Evolutionary conservation across 1,140 invertebrate species (phyloP).

Genomic region (Heterodera carotae): DNA sequence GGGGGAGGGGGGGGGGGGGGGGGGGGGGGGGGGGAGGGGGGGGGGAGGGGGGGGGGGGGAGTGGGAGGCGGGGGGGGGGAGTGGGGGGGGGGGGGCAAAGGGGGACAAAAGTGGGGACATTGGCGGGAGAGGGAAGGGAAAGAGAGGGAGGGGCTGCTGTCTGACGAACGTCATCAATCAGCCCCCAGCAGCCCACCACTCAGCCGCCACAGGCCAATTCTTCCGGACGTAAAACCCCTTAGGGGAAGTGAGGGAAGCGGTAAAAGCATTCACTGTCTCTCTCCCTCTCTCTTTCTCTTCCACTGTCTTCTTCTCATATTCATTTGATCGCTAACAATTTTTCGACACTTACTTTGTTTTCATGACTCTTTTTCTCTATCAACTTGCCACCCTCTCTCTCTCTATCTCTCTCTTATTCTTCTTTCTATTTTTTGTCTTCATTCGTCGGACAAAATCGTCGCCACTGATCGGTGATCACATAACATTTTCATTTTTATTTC

Average conservation of each 20-base stretch:
- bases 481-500: neutral
- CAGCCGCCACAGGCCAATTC: neutral
- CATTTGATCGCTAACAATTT: neutral
- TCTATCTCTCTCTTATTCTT: neutral
- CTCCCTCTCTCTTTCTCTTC: neutral
- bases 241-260: neutral
- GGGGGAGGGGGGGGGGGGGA: no score
- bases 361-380: neutral
- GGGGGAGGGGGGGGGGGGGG: no score
- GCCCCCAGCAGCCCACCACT: neutral
- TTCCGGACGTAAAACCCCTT: neutral
- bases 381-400: no score
- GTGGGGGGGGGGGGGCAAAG: no score
- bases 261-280: neutral
- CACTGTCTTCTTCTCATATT: no score
- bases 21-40: no score
- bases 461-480: neutral
- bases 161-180: neutral
- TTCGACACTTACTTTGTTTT: neutral
- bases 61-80: no score
- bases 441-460: neutral
- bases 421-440: neutral
- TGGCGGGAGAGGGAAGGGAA: no score
- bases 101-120: no score
- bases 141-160: neutral